Percentiles rank a stretch among this genome's conserved stretches.
Evolutionary conservation across 2,797 vertebrate genomes (phyloP).

Genomic region (Lacerta viridis): DNA sequence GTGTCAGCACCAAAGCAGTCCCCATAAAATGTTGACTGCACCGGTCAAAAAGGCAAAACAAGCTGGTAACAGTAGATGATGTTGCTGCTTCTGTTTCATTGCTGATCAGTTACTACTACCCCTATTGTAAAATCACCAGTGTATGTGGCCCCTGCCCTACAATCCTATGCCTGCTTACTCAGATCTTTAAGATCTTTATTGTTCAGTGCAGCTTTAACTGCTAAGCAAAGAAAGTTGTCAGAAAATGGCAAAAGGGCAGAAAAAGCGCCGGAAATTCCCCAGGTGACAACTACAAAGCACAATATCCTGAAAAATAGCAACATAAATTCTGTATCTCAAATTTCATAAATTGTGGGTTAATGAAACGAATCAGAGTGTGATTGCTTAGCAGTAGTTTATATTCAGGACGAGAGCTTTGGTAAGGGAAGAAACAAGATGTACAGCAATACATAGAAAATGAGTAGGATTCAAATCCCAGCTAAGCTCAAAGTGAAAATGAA

Average conservation of each 20-base stretch:
- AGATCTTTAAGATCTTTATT: neutral
- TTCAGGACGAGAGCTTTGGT: neutral
- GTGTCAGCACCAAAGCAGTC: neutral
- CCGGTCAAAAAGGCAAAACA: too few relatives aligned
- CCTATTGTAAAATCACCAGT: neutral
- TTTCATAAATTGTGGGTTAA: constrained; percentile 30
- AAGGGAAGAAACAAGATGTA: constrained; percentile 7
- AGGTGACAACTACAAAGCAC: neutral
- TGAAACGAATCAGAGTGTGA: constrained; percentile 10
- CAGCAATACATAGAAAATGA: constrained; percentile 18
- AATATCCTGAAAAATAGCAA: neutral
- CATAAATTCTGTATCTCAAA: neutral
- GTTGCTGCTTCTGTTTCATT: neutral
- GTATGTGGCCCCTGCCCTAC: neutral
- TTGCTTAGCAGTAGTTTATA: neutral
- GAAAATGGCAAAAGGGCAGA: rapidly evolving
- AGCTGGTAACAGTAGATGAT: too few relatives aligned
- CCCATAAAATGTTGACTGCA: neutral
- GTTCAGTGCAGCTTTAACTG: neutral
- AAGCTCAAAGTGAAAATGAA: constrained; percentile 22
- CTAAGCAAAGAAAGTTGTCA: neutral
- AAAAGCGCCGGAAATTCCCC: neutral
- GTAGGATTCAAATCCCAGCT: constrained; percentile 31
- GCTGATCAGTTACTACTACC: neutral
- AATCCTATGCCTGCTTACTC: neutral